Percentiles rank a stretch among this genome's conserved stretches.
Evolutionary conservation across 2,797 vertebrate genomes (phyloP).

Genomic region (Pelodytes ibericus): DNA sequence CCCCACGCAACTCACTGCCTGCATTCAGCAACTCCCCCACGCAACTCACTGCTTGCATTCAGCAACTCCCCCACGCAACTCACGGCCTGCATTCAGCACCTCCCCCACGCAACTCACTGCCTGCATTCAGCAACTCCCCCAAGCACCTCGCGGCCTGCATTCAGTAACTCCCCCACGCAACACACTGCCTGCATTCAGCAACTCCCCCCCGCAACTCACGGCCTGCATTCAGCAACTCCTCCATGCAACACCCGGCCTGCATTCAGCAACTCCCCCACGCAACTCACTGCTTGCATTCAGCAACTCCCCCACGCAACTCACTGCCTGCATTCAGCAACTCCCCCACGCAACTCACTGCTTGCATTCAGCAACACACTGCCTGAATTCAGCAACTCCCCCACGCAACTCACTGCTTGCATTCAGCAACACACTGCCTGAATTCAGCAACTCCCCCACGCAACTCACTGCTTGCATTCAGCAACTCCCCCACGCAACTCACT

Average conservation of each 20-base stretch:
- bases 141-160: neutral
- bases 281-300: too few relatives aligned
- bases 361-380: neutral
- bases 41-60: neutral
- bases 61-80: neutral
- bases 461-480: neutral
- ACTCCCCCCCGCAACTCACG: neutral
- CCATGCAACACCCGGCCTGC: too few relatives aligned
- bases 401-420: neutral
- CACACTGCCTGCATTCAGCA: fast-evolving
- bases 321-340: too few relatives aligned
- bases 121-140: too few relatives aligned
- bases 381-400: neutral
- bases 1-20: neutral
- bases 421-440: neutral
- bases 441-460: neutral
- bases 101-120: too few relatives aligned
- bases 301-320: too few relatives aligned
- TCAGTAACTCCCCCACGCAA: neutral
- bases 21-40: neutral
- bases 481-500: neutral
- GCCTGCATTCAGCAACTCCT: neutral
- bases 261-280: too few relatives aligned
- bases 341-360: neutral
- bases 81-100: neutral